Conservation (phyloP, 2,888 invertebrate genomes). For the Odontocerum albicorne region DNA sequence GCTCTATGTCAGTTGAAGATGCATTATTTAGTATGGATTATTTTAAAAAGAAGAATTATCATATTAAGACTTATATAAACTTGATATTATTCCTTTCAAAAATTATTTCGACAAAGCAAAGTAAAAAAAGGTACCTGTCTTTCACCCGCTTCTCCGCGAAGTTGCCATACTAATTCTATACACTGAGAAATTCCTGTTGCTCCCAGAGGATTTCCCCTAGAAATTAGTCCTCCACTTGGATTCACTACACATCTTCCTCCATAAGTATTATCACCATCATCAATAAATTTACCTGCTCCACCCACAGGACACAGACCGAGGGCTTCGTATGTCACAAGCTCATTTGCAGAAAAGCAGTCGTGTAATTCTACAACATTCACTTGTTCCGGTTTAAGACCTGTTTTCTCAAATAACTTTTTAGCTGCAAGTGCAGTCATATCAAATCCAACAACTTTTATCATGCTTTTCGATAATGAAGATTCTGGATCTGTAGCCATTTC, state of each 20-base stretch:
- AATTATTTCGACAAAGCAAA: too few relatives aligned
- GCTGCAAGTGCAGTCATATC: conserved; percentile 92
- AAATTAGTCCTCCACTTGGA: conserved; percentile 98
- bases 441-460: conserved; percentile 82
- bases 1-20: too few relatives aligned
- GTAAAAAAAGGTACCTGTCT: conserved; percentile 69
- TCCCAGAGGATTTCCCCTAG: conserved; percentile 97
- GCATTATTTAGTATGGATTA: too few relatives aligned
- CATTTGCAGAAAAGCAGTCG: conserved; percentile 98
- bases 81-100: too few relatives aligned
- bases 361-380: conserved; percentile 95
- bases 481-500: conserved; percentile 94
- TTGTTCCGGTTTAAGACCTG: conserved; percentile 74
- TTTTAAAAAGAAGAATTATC: too few relatives aligned
- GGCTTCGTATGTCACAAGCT: conserved; percentile 96
- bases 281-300: conserved; percentile 89
- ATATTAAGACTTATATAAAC: too few relatives aligned
- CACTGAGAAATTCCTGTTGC: conserved; percentile 94
- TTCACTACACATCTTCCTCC: conserved; percentile 97
- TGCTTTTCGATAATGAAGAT: conserved; percentile 79
- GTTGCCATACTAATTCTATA: conserved; percentile 83
- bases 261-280: conserved; percentile 95
- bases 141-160: conserved; percentile 75
- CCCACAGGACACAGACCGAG: conserved; percentile 89
- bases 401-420: conserved; percentile 71